A percentile compares a stretch with the other conserved stretches of the same genome.
Evolutionary conservation across 2,888 invertebrate species (phyloP).

Genomic region (Abscondita cerata): DNA sequence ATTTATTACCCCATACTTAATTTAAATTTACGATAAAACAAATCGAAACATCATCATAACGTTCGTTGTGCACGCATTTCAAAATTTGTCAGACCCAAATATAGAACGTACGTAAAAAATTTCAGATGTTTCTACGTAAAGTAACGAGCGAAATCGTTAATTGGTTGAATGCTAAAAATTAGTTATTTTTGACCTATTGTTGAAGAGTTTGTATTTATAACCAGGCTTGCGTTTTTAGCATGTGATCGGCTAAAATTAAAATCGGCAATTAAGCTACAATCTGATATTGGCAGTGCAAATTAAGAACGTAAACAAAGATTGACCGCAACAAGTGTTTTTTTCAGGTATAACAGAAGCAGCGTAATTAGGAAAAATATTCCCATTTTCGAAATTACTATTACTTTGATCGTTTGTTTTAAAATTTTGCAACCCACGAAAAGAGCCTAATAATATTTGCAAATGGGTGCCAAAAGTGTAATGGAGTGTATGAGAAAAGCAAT

Average conservation of each 20-base stretch:
- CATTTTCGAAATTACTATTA: background rate
- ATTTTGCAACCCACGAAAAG: too few species aligned
- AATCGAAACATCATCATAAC: background rate
- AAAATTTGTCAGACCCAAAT: background rate
- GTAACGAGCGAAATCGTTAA: too few species aligned
- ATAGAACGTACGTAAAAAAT: constrained; percentile 2
- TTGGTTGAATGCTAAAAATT: too few species aligned
- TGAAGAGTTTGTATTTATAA: background rate
- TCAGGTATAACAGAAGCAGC: background rate
- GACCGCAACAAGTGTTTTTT: constrained; percentile 18
- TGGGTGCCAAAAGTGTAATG: constrained; percentile 10
- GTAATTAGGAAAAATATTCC: background rate
- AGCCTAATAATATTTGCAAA: background rate
- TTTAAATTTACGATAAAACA: background rate
- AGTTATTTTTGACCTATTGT: background rate
- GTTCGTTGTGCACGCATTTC: background rate
- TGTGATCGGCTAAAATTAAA: background rate
- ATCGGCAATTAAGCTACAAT: constrained; percentile 7
- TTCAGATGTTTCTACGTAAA: too few species aligned
- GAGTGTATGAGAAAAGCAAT: background rate
- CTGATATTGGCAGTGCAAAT: constrained; percentile 28
- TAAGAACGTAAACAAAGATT: constrained; percentile 13
- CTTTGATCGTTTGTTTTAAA: too few species aligned
- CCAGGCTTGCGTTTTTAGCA: background rate
- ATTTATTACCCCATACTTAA: too few species aligned